phyloP scores from a whole-genome alignment of 2,797 vertebrate species.

The Hippocampus kuda region DNA sequence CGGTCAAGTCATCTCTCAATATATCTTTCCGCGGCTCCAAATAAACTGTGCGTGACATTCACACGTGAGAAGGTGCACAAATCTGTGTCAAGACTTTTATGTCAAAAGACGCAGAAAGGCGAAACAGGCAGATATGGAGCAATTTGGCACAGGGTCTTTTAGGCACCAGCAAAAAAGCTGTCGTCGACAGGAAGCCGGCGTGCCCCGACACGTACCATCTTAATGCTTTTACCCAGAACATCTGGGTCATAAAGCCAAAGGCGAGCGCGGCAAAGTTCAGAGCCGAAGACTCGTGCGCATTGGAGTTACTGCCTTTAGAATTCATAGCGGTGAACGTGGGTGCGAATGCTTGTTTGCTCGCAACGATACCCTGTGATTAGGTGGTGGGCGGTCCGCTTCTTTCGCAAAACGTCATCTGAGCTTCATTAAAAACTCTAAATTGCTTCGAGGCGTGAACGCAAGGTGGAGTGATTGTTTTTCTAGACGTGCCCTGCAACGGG shows the following conservation, averaged over 20 bases:
- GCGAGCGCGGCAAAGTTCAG: constrained; percentile 49
- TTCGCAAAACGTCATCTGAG: too few species aligned
- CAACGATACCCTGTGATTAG: too few species aligned
- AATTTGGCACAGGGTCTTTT: constrained; percentile 57
- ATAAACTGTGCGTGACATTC: not conserved
- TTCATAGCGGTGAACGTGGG: not conserved
- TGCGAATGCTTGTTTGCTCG: not conserved
- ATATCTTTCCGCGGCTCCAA: not conserved
- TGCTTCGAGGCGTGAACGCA: too few species aligned
- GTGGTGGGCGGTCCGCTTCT: too few species aligned
- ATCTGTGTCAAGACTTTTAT: not conserved
- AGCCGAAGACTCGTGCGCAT: constrained; percentile 31
- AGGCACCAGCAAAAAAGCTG: constrained; percentile 46
- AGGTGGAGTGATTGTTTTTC: too few species aligned
- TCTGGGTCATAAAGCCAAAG: constrained; percentile 63
- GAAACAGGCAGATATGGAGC: constrained; percentile 57
- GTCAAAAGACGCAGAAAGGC: not conserved
- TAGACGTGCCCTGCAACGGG: too few species aligned
- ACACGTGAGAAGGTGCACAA: not conserved
- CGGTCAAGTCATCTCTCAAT: not conserved
- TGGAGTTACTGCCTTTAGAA: not conserved
- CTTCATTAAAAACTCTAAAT: too few species aligned
- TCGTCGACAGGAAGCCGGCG: constrained; percentile 54
- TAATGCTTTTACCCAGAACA: constrained; percentile 57
- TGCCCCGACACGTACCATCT: constrained; percentile 54